Conservation (phyloP, 2,797 vertebrate genomes). For the Erethizon dorsatum region DNA sequence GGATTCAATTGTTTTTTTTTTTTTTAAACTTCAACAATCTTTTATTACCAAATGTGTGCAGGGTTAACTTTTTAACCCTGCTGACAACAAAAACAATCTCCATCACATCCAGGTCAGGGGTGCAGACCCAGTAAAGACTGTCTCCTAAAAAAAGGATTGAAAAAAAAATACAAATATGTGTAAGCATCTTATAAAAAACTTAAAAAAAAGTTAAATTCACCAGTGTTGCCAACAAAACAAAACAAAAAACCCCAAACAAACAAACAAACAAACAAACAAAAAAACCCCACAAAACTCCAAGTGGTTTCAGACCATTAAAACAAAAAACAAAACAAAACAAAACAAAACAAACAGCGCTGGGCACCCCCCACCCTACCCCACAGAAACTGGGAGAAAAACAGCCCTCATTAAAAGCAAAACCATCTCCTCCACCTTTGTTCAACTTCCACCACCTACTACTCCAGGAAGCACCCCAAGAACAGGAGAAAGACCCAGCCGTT, state of each 20-base stretch:
- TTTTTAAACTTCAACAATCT: constrained; percentile 28
- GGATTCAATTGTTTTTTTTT: not conserved
- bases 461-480: not conserved
- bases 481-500: not conserved
- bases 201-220: constrained; percentile 40
- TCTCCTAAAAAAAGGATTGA: constrained; percentile 20
- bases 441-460: not conserved
- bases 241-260: not conserved
- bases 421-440: not conserved
- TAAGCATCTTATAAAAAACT: constrained; percentile 14
- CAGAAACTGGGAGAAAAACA: not conserved
- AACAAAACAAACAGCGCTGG: not conserved
- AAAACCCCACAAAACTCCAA: not conserved
- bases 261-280: not conserved
- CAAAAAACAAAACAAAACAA: not conserved
- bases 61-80: not conserved
- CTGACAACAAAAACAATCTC: not conserved
- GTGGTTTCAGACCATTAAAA: not conserved
- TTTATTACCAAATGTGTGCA: constrained; percentile 68
- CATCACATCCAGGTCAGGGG: not conserved
- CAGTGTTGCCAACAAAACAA: not conserved
- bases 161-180: not conserved
- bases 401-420: not conserved
- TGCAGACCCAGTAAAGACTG: not conserved
- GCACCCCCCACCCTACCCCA: not conserved